phyloP scores from a whole-genome alignment of 2,797 vertebrate species.

The Lacerta viridis region DNA sequence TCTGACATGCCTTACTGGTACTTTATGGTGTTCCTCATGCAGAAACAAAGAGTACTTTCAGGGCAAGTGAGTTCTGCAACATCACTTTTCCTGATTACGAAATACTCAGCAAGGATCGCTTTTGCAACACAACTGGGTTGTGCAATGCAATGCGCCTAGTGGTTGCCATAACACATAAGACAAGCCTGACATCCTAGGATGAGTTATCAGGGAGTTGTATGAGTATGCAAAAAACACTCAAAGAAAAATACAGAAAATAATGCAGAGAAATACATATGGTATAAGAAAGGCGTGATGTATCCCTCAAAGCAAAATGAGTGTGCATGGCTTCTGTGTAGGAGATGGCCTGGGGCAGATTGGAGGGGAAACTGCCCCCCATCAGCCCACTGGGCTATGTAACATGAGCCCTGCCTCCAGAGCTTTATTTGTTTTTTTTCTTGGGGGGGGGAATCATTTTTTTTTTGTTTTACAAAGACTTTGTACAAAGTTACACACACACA shows the following conservation, averaged over 20 bases:
- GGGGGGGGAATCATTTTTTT: too few species aligned
- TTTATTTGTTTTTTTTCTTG: too few species aligned
- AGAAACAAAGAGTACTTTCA: constrained; percentile 53
- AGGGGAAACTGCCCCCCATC: not conserved
- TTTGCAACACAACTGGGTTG: constrained; percentile 61
- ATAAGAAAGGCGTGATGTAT: not conserved
- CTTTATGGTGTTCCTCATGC: constrained; percentile 50
- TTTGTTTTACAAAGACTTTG: too few species aligned
- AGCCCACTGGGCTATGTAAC: not conserved
- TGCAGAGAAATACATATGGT: not conserved
- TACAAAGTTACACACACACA: too few species aligned
- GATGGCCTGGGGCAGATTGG: not conserved
- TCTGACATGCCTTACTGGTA: constrained; percentile 45
- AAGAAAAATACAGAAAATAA: not conserved
- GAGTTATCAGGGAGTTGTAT: not conserved
- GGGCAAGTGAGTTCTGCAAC: constrained; percentile 66
- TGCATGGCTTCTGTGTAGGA: too few species aligned
- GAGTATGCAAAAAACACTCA: not conserved
- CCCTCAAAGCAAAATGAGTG: not conserved
- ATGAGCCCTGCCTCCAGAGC: too few species aligned
- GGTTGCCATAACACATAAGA: constrained; percentile 53
- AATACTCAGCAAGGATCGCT: constrained; percentile 69
- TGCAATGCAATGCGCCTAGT: constrained; percentile 53
- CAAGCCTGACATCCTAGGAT: constrained; percentile 20
- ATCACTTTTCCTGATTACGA: constrained; percentile 73